Evolutionary conservation across 2,888 invertebrate genomes (phyloP).

Genomic region (Drosophila cognata): DNA sequence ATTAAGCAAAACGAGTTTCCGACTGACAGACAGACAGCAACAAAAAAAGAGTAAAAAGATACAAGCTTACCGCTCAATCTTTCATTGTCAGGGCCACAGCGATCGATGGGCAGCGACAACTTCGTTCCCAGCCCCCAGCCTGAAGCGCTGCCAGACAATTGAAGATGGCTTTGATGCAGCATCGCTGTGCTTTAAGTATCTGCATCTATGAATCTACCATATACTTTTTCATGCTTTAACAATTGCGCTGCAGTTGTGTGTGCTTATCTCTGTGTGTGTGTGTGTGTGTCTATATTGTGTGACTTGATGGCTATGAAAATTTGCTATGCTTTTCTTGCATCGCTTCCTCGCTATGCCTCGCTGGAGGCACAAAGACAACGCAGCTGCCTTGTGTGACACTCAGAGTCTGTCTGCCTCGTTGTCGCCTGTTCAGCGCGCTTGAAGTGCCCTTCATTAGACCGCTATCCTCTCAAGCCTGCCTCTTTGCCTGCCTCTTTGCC

Average conservation of each 20-base stretch:
- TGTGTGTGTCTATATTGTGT: constrained; percentile 18
- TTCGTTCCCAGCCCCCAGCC: constrained; percentile 51
- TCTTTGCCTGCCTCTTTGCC: constrained; percentile 11
- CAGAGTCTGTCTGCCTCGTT: constrained; percentile 27
- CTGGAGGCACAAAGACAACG: constrained; percentile 39
- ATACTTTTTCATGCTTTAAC: constrained; percentile 32
- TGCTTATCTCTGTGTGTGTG: constrained; percentile 10
- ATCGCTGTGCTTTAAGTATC: constrained; percentile 28
- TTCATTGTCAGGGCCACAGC: constrained; percentile 69
- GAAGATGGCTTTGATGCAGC: constrained; percentile 40
- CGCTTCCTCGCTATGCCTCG: constrained; percentile 28
- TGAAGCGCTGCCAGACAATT: constrained; percentile 25
- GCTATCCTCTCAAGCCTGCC: constrained; percentile 39
- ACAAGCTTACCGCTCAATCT: constrained; percentile 45
- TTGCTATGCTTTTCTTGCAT: constrained; percentile 39
- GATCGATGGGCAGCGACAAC: constrained; percentile 63
- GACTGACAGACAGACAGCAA: neutral
- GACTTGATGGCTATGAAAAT: constrained; percentile 25
- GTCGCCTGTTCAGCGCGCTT: constrained; percentile 44
- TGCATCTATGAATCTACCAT: constrained; percentile 27
- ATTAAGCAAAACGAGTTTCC: constrained; percentile 55
- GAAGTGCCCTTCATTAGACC: constrained; percentile 78
- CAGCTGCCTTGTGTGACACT: constrained; percentile 38
- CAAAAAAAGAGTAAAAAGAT: constrained; percentile 1
- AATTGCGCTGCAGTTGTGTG: constrained; percentile 14